phyloP scores from a whole-genome alignment of 2,797 vertebrate genomes.

The Takifugu ocellatus region DNA sequence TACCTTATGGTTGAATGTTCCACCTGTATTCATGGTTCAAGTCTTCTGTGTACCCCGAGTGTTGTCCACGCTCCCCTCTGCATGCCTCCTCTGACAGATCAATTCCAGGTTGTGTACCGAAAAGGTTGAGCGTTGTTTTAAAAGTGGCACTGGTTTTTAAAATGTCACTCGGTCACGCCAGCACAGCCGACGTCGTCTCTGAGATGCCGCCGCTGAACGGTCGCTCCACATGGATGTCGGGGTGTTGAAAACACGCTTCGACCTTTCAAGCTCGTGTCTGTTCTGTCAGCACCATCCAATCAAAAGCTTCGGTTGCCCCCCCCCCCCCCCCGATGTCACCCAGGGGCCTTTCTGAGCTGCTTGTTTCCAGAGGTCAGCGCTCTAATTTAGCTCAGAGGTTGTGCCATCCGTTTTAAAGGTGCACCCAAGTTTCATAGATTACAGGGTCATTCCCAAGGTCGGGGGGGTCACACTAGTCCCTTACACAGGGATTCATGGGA shows the following conservation, averaged over 20 bases:
- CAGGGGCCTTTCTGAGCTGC: conserved; percentile 38
- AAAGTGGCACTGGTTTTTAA: conserved; percentile 40
- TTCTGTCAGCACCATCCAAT: conserved; percentile 46
- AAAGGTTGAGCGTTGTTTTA: conserved; percentile 31
- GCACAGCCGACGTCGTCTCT: conserved; percentile 16
- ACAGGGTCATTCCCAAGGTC: conserved; percentile 45
- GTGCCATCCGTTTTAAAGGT: conserved; percentile 63
- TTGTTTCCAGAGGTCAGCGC: conserved; percentile 58
- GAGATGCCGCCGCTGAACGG: conserved; percentile 22
- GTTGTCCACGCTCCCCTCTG: conserved; percentile 7
- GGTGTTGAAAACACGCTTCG: conserved; percentile 21
- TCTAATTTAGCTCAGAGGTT: conserved; percentile 68
- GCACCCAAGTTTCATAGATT: conserved; percentile 55
- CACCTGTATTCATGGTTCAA: conserved; percentile 4
- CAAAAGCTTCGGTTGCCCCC: conserved; percentile 58
- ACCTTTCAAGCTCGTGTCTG: conserved; percentile 40
- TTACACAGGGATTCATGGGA: conserved; percentile 62
- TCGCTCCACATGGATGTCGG: conserved; percentile 51
- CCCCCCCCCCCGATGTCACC: conserved; percentile 51
- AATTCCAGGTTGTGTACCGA: conserved; percentile 39
- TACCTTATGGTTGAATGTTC: background rate
- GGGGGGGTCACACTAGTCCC: conserved; percentile 47
- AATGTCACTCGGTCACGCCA: conserved; percentile 55
- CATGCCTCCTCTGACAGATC: conserved; percentile 35
- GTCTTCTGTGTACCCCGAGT: conserved; percentile 4